Base-by-base conservation (phyloP, 2,797 vertebrate genomes). In the Poecile montanus region DNA sequence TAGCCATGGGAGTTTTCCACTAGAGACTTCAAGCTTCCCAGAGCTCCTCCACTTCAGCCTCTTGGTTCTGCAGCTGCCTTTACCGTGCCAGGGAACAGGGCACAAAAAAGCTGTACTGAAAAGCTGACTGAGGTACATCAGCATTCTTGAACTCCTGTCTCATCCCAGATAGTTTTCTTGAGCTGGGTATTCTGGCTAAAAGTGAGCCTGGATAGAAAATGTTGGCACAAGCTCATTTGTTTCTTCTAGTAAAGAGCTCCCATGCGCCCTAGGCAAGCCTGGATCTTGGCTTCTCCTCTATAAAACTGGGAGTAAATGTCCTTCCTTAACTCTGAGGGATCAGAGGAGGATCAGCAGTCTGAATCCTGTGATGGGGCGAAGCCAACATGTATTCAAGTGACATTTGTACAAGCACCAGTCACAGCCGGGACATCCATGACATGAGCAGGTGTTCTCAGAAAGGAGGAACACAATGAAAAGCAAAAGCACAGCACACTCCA, bases 291-390 rank as follows among this genome's bases (percentile, higher is more conserved):
- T 88, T 67, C 34, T 65, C 10, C 1, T 45, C 47, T 51, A 9
- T 45, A 73, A 85, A 92, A 79, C 71, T 22, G 21, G 7, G 40
- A 36, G 20, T 10, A 62, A 89, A 63, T 3, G 34, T 56, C 73
- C 61, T 85, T 68, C 57, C 87, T 70, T 40, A 51, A 67, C 42
- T 74, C 42, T 3, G 2, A 57, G 58, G 51, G 38, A 66, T 29
- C 34, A 48, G 21, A 20, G 18, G 18, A 75, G 34, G 47, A 82
- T 60, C 51, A 70, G 34, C 32, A 63, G 45, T 6, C 68, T 51
- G 21, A 71, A 23, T 56, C 30, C 12, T 9, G 42, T 1, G 1
- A 42, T 48, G 42, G 2, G 0, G 9, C 6, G 5, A 27, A 9
- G 23, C 51, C 62, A 77, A 29, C 38, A 36, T 0, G 0, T 3